Conservation (phyloP, 2,888 invertebrate species). For the Thymelicus acteon region DNA sequence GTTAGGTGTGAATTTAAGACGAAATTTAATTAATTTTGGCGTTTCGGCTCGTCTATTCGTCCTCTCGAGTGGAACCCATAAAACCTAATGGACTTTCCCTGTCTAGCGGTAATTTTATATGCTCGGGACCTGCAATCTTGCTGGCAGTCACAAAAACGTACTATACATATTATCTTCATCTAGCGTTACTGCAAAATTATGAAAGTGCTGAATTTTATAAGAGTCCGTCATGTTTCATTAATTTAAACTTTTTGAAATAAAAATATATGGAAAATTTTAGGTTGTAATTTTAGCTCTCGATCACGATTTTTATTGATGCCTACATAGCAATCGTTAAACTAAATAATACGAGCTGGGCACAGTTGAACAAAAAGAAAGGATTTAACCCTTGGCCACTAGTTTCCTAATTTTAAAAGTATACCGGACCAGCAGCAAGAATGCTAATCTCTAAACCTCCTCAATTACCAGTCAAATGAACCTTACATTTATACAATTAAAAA, state of each 20-base stretch:
- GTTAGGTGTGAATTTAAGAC: slow-evolving; percentile 63
- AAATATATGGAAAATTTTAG: no score
- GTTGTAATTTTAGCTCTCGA: no score
- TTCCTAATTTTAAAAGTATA: no score
- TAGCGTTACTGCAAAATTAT: slow-evolving; percentile 21
- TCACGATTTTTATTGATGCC: no score
- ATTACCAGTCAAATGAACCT: no score
- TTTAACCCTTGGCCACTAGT: no score
- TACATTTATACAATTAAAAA: neutral
- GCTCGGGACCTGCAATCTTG: slow-evolving; percentile 66
- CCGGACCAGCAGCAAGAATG: no score
- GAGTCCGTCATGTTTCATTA: slow-evolving; percentile 3
- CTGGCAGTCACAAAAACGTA: slow-evolving; percentile 59
- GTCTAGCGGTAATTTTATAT: slow-evolving; percentile 77
- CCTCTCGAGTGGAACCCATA: slow-evolving; percentile 73
- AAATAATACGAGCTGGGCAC: no score
- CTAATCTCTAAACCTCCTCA: no score
- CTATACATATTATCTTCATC: slow-evolving; percentile 44
- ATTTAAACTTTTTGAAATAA: neutral
- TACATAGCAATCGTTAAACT: no score
- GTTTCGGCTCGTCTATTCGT: slow-evolving; percentile 71
- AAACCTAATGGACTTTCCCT: slow-evolving; percentile 83
- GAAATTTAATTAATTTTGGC: slow-evolving; percentile 79
- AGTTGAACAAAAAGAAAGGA: no score
- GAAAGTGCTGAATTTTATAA: slow-evolving; percentile 29